A percentile compares a stretch with the other conserved stretches of the same genome.
Evolutionary conservation across 2,113 vertebrate species (phyloP).

Genomic region (Myiagra hebetior): DNA sequence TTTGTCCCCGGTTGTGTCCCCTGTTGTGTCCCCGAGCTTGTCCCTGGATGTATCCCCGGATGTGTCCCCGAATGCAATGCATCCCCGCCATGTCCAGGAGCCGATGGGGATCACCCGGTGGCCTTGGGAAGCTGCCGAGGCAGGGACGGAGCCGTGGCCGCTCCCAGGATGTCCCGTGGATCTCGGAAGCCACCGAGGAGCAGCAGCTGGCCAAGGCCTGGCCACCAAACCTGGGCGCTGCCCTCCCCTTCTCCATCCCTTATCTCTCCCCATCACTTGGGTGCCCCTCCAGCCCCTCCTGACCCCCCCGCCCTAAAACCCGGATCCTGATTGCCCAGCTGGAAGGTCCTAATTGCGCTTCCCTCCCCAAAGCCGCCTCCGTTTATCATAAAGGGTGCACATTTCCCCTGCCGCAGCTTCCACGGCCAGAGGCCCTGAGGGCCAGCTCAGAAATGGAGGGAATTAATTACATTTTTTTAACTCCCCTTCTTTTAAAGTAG

Average conservation of each 20-base stretch:
- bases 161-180: fast-evolving
- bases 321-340: not conserved
- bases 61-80: too few relatives aligned
- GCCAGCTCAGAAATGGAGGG: slow-evolving; percentile 92
- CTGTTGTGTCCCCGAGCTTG: too few relatives aligned
- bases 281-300: not conserved
- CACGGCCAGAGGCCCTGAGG: slow-evolving; percentile 84
- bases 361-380: slow-evolving; percentile 73
- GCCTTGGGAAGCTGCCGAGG: not conserved
- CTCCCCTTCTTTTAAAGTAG: slow-evolving; percentile 80
- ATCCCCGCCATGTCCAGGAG: not conserved
- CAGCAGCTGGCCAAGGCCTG: not conserved
- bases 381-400: slow-evolving; percentile 99
- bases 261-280: not conserved
- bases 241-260: not conserved
- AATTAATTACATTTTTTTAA: slow-evolving; percentile 97
- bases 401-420: slow-evolving; percentile 89
- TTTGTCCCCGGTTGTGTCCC: too few relatives aligned
- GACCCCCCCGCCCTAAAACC: not conserved
- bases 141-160: not conserved
- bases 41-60: too few relatives aligned
- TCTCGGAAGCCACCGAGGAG: fast-evolving
- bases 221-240: fast-evolving
- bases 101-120: not conserved
- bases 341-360: slow-evolving; percentile 68